These are phyloP conservation scores for Synanthedon vespiformis DNA, from an alignment of 2,888 invertebrate species.

Conservation along the genomic window DNA sequence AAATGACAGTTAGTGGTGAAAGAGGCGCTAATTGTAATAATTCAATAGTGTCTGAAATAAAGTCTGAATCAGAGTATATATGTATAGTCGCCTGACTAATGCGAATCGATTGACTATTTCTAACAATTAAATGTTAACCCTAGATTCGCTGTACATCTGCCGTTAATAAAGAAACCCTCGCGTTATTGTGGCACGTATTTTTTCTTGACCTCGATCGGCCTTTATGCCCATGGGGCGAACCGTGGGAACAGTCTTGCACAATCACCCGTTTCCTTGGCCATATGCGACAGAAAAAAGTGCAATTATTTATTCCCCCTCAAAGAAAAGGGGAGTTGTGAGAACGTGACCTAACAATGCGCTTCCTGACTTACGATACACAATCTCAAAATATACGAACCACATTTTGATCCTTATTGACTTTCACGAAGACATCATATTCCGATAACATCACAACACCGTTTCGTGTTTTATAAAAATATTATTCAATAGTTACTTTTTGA, in stretches of 20 bases:
- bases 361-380: conserved; percentile 66
- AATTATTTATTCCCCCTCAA: conserved; percentile 70
- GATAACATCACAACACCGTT: conserved; percentile 26
- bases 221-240: conserved; percentile 62
- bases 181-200: conserved; percentile 64
- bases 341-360: conserved; percentile 71
- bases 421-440: conserved; percentile 35
- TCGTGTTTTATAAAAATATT: conserved; percentile 41
- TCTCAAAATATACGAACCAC: conserved; percentile 22
- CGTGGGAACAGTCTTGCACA: conserved; percentile 67
- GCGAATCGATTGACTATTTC: conserved; percentile 47
- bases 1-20: no score
- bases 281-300: conserved; percentile 71
- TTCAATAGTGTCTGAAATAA: no score
- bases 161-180: conserved; percentile 56
- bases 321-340: conserved; percentile 70
- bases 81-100: not conserved
- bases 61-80: no score
- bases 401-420: conserved; percentile 40
- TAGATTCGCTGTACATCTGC: conserved; percentile 57
- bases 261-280: conserved; percentile 66
- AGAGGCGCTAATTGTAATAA: no score
- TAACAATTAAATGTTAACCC: conserved; percentile 57
- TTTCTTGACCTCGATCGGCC: conserved; percentile 66
- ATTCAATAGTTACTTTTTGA: conserved; percentile 32